Percentiles rank a stretch among this genome's conserved stretches.
These are phyloP conservation scores for Drosophila koepferae DNA, from an alignment of 2,888 invertebrate genomes.

Conservation along the genomic window DNA sequence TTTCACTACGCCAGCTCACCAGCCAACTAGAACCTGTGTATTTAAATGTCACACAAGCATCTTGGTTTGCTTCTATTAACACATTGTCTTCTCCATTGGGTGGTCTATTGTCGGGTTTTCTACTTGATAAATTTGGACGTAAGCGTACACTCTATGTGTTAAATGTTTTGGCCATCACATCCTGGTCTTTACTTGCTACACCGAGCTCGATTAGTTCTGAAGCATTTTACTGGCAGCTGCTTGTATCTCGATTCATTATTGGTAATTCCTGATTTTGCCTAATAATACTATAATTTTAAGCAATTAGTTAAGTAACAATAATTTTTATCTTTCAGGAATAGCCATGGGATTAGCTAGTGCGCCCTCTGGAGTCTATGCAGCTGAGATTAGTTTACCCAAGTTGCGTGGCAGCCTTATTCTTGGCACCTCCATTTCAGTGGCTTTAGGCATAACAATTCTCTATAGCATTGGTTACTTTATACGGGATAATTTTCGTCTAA, in stretches of 20 bases:
- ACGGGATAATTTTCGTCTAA: constrained; percentile 83
- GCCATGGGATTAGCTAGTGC: constrained; percentile 83
- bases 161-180: constrained; percentile 78
- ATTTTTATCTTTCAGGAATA: constrained; percentile 67
- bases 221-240: constrained; percentile 79
- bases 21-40: constrained; percentile 70
- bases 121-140: constrained; percentile 83
- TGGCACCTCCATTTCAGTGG: constrained; percentile 88
- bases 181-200: constrained; percentile 83
- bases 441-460: constrained; percentile 88
- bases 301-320: not conserved
- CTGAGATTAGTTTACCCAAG: constrained; percentile 86
- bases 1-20: constrained; percentile 77
- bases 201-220: constrained; percentile 68
- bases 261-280: constrained; percentile 69
- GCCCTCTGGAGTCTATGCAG: constrained; percentile 84
- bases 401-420: constrained; percentile 89
- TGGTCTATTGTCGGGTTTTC: constrained; percentile 80
- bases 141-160: constrained; percentile 81
- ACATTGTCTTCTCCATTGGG: constrained; percentile 83
- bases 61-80: constrained; percentile 85
- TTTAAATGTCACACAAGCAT: constrained; percentile 75
- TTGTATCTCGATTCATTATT: constrained; percentile 82
- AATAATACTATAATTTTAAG: not conserved
- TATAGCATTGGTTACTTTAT: constrained; percentile 87